These are phyloP conservation scores for Sialia sialis DNA, from an alignment of 2,113 vertebrate species.

Conservation along the genomic window DNA sequence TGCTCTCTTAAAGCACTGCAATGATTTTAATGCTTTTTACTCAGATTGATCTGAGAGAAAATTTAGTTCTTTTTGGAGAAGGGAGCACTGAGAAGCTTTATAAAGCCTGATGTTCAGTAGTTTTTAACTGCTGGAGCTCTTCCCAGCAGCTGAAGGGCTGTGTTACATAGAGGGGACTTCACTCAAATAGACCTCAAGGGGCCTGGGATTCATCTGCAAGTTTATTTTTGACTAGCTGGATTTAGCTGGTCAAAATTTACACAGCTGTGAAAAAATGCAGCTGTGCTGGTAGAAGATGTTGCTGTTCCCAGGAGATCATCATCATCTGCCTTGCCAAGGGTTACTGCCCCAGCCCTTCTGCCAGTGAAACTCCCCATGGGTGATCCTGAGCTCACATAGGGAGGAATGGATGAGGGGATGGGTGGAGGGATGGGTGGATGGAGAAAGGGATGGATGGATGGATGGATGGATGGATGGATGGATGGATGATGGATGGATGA, in stretches of 20 bases:
- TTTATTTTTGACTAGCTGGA: constrained; percentile 32
- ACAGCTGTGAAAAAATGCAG: constrained; percentile 29
- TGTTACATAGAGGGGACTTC: neutral
- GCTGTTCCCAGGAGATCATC: neutral
- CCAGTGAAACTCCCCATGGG: neutral
- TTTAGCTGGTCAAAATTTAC: constrained; percentile 42
- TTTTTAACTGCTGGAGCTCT: constrained; percentile 2
- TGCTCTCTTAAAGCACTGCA: neutral
- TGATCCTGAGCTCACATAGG: neutral
- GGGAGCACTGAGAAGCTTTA: neutral
- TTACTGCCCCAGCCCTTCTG: neutral
- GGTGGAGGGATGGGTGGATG: neutral
- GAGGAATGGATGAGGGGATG: neutral
- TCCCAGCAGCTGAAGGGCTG: constrained; percentile 9
- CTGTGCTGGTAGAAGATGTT: constrained; percentile 2
- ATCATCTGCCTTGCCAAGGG: neutral
- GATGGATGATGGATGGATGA: neutral
- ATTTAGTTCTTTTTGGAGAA: neutral
- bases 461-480: neutral
- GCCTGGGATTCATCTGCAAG: constrained; percentile 13
- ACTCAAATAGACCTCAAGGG: neutral
- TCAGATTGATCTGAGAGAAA: neutral
- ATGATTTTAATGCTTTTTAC: neutral
- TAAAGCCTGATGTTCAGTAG: neutral
- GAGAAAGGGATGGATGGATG: neutral